A percentile compares a stretch with the other conserved stretches of the same genome.
Evolutionary conservation across 1,140 invertebrate species (phyloP).

Genomic region (Yoshiicerus persimilis): DNA sequence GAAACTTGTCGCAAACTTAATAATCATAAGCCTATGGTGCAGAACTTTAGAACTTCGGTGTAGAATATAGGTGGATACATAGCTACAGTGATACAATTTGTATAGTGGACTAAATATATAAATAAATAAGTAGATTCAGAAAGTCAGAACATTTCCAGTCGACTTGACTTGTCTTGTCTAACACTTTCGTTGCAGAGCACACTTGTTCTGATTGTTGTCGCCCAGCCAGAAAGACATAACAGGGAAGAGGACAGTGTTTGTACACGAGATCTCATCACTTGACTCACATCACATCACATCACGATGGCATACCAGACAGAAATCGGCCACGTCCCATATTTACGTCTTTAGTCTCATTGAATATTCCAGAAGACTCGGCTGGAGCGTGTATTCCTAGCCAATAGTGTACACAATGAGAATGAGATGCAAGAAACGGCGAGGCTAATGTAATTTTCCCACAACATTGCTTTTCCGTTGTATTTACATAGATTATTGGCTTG

Average conservation of each 20-base stretch:
- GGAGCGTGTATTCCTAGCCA: too few relatives aligned
- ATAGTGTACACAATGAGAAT: background rate
- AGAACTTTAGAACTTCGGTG: too few relatives aligned
- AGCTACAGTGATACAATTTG: background rate
- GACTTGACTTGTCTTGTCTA: background rate
- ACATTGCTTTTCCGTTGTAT: background rate
- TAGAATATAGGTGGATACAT: too few relatives aligned
- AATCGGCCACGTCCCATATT: slow-evolving; percentile 18
- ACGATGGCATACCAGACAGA: background rate
- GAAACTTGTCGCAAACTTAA: too few relatives aligned
- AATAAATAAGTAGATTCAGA: background rate
- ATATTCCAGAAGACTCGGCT: background rate
- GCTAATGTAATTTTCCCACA: background rate
- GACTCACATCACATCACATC: background rate
- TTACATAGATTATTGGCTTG: slow-evolving; percentile 16
- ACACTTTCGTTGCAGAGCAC: too few relatives aligned
- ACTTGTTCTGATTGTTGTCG: background rate
- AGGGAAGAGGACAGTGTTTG: background rate
- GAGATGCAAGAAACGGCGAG: background rate
- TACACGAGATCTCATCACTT: background rate
- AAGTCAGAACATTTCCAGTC: background rate
- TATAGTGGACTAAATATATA: background rate
- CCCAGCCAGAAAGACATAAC: background rate
- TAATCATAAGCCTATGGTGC: too few relatives aligned
- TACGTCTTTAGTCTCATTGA: background rate